Evolutionary conservation across 2,888 invertebrate species (phyloP).

Genomic region (Carcina quercana): DNA sequence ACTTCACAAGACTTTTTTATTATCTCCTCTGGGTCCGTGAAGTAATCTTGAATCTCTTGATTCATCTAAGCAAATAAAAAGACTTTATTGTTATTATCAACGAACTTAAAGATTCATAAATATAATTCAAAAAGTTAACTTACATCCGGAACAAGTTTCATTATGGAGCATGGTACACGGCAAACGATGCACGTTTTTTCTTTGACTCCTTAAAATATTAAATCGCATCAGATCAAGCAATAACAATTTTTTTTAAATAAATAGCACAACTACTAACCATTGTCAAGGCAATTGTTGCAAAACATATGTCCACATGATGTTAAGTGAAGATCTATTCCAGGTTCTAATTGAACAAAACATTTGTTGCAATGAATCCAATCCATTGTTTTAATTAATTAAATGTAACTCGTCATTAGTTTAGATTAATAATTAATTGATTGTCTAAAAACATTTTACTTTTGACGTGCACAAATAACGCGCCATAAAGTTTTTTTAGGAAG

Average conservation of each 20-base stretch:
- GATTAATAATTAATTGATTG: neutral
- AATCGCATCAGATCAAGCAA: constrained; percentile 4
- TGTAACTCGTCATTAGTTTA: neutral
- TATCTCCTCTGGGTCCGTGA: constrained; percentile 67
- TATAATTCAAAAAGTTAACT: constrained; percentile 15
- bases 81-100: too few relatives aligned
- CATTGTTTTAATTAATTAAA: constrained; percentile 31
- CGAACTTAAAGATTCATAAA: neutral
- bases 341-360: constrained; percentile 61
- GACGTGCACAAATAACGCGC: neutral
- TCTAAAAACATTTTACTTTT: too few relatives aligned
- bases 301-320: constrained; percentile 73
- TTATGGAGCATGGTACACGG: constrained; percentile 55
- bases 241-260: neutral
- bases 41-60: constrained; percentile 66
- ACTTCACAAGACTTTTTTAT: constrained; percentile 63
- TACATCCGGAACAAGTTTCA: constrained; percentile 66
- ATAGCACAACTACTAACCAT: constrained; percentile 35
- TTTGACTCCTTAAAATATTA: constrained; percentile 42
- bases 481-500: too few relatives aligned
- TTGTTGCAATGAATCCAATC: constrained; percentile 73
- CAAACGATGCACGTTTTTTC: constrained; percentile 62
- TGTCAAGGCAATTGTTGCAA: constrained; percentile 61
- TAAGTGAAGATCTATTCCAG: constrained; percentile 56
- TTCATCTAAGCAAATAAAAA: constrained; percentile 65